Conservation (phyloP, 2,113 vertebrate species). For the Sinocyclocheilus grahami region DNA sequence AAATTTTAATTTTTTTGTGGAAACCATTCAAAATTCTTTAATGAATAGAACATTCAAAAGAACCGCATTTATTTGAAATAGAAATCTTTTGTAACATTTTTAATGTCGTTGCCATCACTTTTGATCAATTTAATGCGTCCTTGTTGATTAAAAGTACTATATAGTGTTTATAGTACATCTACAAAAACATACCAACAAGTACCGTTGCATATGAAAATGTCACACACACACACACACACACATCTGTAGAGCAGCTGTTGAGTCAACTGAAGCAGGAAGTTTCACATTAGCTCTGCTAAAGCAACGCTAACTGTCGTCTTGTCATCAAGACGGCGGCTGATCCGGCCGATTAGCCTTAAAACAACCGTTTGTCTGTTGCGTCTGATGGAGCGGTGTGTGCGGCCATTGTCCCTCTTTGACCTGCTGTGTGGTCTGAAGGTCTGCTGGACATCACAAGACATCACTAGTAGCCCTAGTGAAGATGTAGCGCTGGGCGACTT, state of each 20-base stretch:
- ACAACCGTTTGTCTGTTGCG: conserved; percentile 62
- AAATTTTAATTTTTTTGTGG: no score
- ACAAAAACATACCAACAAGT: no score
- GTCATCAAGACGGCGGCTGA: conserved; percentile 33
- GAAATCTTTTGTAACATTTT: no score
- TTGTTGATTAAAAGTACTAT: no score
- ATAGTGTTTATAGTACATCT: no score
- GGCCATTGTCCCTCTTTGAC: conserved; percentile 45
- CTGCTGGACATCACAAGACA: conserved; percentile 43
- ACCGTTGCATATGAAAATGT: no score
- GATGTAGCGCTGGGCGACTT: conserved; percentile 21
- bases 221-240: conserved; percentile 39
- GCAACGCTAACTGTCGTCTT: conserved; percentile 66
- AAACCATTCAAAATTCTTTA: no score
- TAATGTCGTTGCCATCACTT: no score
- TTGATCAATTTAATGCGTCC: no score
- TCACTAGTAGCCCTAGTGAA: conserved; percentile 22
- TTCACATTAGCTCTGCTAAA: conserved; percentile 73
- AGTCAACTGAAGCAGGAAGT: conserved; percentile 69
- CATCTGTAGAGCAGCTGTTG: conserved; percentile 69
- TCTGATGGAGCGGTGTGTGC: conserved; percentile 41
- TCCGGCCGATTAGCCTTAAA: conserved; percentile 63
- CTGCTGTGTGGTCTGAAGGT: conserved; percentile 13
- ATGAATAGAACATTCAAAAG: no score
- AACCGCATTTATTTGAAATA: no score